Conservation (phyloP, 1,140 invertebrate species). For the Oryzaephilus surinamensis region DNA sequence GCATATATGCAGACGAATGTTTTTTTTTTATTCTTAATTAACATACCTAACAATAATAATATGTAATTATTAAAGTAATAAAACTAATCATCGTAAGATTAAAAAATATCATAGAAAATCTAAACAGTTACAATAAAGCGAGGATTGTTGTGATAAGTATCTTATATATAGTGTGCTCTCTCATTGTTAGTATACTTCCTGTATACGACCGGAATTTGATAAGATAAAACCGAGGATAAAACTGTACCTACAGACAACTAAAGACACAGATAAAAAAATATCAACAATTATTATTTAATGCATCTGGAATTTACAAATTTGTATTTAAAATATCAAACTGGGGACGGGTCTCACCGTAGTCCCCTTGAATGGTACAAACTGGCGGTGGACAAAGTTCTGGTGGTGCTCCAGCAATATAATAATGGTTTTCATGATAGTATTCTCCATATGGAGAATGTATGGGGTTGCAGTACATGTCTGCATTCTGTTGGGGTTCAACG, state of each 20-base stretch:
- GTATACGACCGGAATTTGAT: no score
- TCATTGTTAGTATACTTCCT: background rate
- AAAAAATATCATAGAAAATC: no score
- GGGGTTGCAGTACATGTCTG: slow-evolving; percentile 32
- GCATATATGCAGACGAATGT: no score
- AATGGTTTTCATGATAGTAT: slow-evolving; percentile 29
- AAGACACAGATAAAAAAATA: no score
- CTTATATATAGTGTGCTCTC: background rate
- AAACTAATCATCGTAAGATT: no score
- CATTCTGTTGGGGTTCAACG: slow-evolving; percentile 30
- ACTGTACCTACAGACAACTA: no score
- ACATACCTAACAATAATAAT: no score
- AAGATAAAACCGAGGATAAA: no score
- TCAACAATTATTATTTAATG: background rate
- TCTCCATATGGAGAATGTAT: slow-evolving; percentile 30
- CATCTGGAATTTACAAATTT: background rate
- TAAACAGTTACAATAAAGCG: no score
- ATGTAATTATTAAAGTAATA: no score
- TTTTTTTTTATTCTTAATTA: no score
- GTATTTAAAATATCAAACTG: background rate
- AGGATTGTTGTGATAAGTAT: no score
- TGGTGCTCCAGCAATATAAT: slow-evolving; percentile 20
- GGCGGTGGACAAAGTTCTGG: slow-evolving; percentile 28
- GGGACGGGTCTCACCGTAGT: slow-evolving; percentile 26
- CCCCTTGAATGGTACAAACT: slow-evolving; percentile 30